A percentile compares a stretch with the other conserved stretches of the same genome.
These are phyloP conservation scores for Calephelis perditalis DNA, from an alignment of 2,888 invertebrate species.

Conservation along the genomic window DNA sequence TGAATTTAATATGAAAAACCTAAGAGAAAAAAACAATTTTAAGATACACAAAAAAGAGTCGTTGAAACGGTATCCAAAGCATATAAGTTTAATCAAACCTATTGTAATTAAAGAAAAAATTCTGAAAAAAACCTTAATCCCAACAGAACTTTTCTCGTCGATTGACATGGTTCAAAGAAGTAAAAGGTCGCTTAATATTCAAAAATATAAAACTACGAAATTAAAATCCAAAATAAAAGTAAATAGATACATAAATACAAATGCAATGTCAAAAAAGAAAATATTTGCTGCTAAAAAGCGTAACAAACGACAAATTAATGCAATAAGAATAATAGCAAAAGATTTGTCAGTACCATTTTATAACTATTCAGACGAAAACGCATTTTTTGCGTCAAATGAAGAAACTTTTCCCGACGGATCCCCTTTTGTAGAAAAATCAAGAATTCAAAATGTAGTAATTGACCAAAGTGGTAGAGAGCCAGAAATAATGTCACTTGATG, in stretches of 20 bases:
- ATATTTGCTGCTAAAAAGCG: conserved; percentile 49
- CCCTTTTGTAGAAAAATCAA: conserved; percentile 40
- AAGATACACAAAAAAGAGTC: neutral
- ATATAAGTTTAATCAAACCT: neutral
- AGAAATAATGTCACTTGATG: conserved; percentile 36
- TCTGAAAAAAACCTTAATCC: conserved; percentile 5
- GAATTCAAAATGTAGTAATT: conserved; percentile 34
- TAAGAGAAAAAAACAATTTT: no score
- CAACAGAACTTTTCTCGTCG: conserved; percentile 46
- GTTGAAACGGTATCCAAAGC: neutral
- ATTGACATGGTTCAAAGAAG: conserved; percentile 44
- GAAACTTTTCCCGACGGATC: conserved; percentile 48
- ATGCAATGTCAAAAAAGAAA: conserved; percentile 41
- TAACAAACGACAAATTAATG: conserved; percentile 52
- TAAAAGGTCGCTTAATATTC: conserved; percentile 43
- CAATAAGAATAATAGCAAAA: conserved; percentile 52
- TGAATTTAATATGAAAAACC: neutral
- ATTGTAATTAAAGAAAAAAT: conserved; percentile 12
- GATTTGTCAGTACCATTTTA: conserved; percentile 37
- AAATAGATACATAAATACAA: conserved; percentile 48
- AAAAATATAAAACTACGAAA: conserved; percentile 39
- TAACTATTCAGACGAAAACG: conserved; percentile 46
- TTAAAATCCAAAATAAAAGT: conserved; percentile 46
- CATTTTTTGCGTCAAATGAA: conserved; percentile 51
- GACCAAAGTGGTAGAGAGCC: conserved; percentile 29